Base-by-base conservation (phyloP, 2,113 vertebrate species). In the Dromaius novaehollandiae region DNA sequence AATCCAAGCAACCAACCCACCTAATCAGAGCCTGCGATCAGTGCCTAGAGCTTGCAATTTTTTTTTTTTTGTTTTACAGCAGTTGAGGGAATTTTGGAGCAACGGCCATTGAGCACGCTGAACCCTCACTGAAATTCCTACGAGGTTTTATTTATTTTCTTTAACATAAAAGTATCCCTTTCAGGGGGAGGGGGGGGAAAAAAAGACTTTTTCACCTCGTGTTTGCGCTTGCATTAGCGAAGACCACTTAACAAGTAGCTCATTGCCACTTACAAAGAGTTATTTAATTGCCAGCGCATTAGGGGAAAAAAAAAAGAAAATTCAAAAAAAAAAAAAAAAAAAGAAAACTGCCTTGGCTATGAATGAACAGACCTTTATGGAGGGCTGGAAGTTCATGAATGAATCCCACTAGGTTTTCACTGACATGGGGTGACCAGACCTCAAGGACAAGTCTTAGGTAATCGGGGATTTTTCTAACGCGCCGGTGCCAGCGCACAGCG, bases 301-400 rank as follows among this genome's bases (percentile, higher is more conserved):
- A 66, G 32, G 56, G 56, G 30, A 40, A 55, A 82, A 75, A 86
- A 36, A 13, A 40, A 58, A 32, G 9, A 8, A n/a, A n/a, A n/a
- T n/a, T n/a, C n/a, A n/a, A n/a, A 55, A 15, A 21, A 7, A 26
- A 17, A 32, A 6, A 3, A 40, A 56, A 81, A 89, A 66, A 22
- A 22, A 86, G 25, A 65, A 82, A 89, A 42, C 84, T 85, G 88
- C 51, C 85, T 94, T 93, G 94, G 93, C 80, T 19, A 83, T 96
- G 96, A 97, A 98, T 96, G 96, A 98, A 98, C 95, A 92, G 93
- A 85, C 91, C 95, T 96, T 97, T 98, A 95, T 93, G 69, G 95
- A 97, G 80, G 80, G 81, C 80, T 91, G 74, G 85, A 88, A 96
- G 95, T 96, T 97, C 93, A 87, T 95, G 96, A 98, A 98, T 97